Evolutionary conservation across 2,113 vertebrate species (phyloP).

Genomic region (Bufo gargarizans): DNA sequence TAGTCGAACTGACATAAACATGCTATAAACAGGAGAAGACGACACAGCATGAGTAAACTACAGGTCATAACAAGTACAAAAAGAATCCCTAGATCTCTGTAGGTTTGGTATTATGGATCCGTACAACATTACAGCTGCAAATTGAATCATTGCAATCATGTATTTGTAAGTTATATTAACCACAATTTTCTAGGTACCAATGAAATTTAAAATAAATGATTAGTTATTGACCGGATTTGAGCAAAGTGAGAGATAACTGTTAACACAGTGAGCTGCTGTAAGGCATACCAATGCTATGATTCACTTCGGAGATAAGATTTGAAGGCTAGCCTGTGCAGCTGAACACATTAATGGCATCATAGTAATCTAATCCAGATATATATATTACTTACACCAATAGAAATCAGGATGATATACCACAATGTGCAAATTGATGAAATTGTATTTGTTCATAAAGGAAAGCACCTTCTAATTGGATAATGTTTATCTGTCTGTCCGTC

Average conservation of each 20-base stretch:
- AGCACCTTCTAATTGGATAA: background rate
- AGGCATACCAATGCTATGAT: background rate
- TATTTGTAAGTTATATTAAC: background rate
- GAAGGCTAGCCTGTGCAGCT: background rate
- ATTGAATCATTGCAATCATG: background rate
- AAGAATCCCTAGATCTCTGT: too few relatives aligned
- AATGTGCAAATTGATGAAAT: background rate
- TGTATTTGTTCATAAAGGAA: background rate
- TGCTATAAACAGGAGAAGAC: too few relatives aligned
- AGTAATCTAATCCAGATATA: background rate
- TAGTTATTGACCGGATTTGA: background rate
- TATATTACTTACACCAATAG: background rate
- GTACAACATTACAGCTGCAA: background rate
- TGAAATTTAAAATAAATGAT: background rate
- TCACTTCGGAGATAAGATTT: background rate
- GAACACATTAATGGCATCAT: slow-evolving; percentile 1
- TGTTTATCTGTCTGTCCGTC: background rate
- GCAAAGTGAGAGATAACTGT: slow-evolving; percentile 9
- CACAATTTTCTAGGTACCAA: background rate
- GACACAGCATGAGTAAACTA: too few relatives aligned
- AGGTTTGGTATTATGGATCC: too few relatives aligned
- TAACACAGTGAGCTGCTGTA: background rate
- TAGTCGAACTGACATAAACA: too few relatives aligned
- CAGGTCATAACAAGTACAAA: too few relatives aligned
- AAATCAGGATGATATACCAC: background rate